Evolutionary conservation across 2,888 invertebrate genomes (phyloP).

Genomic region (Galerucella calmariensis): DNA sequence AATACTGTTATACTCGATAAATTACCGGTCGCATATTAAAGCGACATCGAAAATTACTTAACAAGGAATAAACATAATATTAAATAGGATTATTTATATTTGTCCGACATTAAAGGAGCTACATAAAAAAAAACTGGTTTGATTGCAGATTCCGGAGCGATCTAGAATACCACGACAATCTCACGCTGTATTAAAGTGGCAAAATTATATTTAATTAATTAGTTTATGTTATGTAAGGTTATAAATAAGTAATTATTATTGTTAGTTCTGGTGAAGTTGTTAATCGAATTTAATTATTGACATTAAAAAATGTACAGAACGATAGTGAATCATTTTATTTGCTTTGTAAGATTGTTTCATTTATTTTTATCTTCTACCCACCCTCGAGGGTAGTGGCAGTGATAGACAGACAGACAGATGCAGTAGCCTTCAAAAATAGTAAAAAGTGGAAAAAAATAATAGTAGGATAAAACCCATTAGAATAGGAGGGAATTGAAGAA

Average conservation of each 20-base stretch:
- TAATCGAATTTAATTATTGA: no score
- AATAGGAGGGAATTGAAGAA: no score
- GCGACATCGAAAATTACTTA: no score
- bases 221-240: constrained; percentile 8
- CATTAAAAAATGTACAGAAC: no score
- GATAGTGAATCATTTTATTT: no score
- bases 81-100: neutral
- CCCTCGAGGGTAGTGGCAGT: no score
- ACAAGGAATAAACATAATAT: neutral
- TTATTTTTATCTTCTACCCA: no score
- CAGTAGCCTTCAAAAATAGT: no score
- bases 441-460: no score
- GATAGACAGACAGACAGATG: no score
- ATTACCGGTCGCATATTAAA: constrained; percentile 16
- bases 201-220: constrained; percentile 8
- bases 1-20: neutral
- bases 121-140: constrained; percentile 13
- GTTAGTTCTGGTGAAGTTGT: neutral
- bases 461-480: no score
- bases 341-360: no score
- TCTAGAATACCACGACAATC: constrained; percentile 16
- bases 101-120: neutral
- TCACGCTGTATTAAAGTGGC: constrained; percentile 12
- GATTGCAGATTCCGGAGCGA: constrained; percentile 6
- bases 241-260: neutral